These are phyloP conservation scores for Epizoanthus stellaris DNA, from an alignment of 92 coral and sea anemone genomes.

Conservation along the genomic window DNA sequence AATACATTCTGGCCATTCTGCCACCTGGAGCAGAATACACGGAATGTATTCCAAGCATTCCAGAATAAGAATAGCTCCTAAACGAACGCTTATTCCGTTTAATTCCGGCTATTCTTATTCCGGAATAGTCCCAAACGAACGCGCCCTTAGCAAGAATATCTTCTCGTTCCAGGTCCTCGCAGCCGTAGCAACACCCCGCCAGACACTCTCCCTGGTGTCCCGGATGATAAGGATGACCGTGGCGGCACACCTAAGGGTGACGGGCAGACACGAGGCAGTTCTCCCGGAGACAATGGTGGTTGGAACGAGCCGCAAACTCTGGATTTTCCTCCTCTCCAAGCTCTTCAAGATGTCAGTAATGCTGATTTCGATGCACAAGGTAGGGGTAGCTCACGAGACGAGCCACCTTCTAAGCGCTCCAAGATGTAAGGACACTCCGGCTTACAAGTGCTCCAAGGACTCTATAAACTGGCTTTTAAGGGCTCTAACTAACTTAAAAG, in stretches of 20 bases:
- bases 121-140: too few relatives aligned
- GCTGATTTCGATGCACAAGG: slow-evolving; percentile 72
- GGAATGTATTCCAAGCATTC: too few relatives aligned
- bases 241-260: slow-evolving; percentile 56
- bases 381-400: slow-evolving; percentile 66
- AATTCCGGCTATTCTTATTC: too few relatives aligned
- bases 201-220: slow-evolving; percentile 62
- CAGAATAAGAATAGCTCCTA: too few relatives aligned
- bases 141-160: too few relatives aligned
- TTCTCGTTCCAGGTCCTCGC: slow-evolving; percentile 29
- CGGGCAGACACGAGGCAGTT: slow-evolving; percentile 29
- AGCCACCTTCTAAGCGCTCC: slow-evolving; percentile 72
- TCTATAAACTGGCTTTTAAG: background rate
- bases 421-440: slow-evolving; percentile 51
- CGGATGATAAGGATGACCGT: slow-evolving; percentile 68
- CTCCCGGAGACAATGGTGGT: slow-evolving; percentile 32
- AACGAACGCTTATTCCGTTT: too few relatives aligned
- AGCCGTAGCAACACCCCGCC: slow-evolving; percentile 71
- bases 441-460: background rate
- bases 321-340: slow-evolving; percentile 69
- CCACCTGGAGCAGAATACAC: too few relatives aligned
- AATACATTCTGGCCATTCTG: too few relatives aligned
- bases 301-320: slow-evolving; percentile 47
- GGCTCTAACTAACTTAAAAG: background rate
- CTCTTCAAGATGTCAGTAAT: slow-evolving; percentile 66